Base-by-base conservation (phyloP, 2,797 vertebrate genomes). In the Echiichthys vipera region DNA sequence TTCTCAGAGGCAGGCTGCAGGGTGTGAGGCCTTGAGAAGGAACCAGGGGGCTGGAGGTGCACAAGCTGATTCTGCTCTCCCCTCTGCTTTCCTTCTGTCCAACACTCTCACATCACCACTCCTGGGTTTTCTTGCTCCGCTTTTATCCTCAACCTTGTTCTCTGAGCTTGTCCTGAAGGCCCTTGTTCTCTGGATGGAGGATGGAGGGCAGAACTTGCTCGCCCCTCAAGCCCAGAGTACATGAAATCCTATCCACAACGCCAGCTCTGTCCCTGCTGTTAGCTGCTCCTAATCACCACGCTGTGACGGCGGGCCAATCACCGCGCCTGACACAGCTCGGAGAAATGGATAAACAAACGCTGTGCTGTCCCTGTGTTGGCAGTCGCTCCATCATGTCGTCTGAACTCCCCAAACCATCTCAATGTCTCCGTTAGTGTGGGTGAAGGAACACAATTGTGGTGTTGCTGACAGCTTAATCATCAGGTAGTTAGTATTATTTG, bases 361-460 rank as follows among this genome's bases (percentile, higher is more conserved):
- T 53, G 70, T 77, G 77, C 88, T 88, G 80, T 62, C 56, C 39
- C 49, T 20, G 54, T 55, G 64, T 1, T 83, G 85, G 84, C 88
- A 91, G 85, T 71, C 51, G 47, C 86, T 90, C 89, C 70, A 80
- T 89, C 88, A 80, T 65, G 63, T 80, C 68, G 72, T 90, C 83
- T 65, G 66, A 76, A 84, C 85, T 66, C 70, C 73, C 65, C 74
- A 54, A 67, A 77, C 75, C 71, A 66, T 65, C 80, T 83, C 64
- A 84, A 86, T 64, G 61, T 84, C 67, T 80, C 27, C 39, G 67
- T 77, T 73, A 65, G 71, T 71, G 63, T 30, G 46, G 36, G 25
- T 54, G 56, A 68, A 12, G 51, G 24, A 65, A 58, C 70, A 73
- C 69, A 68, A 68, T 74, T 64, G 72, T 36, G 63, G 77, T 63